These are phyloP conservation scores for Branchipolynoe longqiensis DNA, from an alignment of 2,888 invertebrate species.

Conservation along the genomic window DNA sequence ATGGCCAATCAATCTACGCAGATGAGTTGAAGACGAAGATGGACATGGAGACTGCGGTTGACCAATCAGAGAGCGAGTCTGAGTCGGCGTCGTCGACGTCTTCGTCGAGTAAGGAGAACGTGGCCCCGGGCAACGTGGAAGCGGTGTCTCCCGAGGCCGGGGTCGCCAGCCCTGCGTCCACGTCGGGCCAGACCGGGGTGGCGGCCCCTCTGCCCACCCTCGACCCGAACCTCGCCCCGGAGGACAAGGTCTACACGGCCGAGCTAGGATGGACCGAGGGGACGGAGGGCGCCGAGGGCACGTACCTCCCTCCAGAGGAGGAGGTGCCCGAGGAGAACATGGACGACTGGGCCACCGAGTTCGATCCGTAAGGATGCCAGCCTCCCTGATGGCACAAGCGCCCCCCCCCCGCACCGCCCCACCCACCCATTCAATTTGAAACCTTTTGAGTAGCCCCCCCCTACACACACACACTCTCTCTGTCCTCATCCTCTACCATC, in stretches of 20 bases:
- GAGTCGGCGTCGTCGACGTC: slow-evolving; percentile 68
- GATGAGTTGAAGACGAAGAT: neutral
- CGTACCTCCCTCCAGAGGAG: slow-evolving; percentile 67
- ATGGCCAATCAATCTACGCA: too few species aligned
- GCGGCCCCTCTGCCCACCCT: slow-evolving; percentile 35
- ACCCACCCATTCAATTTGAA: too few species aligned
- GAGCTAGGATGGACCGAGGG: slow-evolving; percentile 22
- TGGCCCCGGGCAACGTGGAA: slow-evolving; percentile 69
- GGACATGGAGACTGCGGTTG: slow-evolving; percentile 45
- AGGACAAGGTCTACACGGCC: slow-evolving; percentile 46
- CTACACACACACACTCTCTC: too few species aligned
- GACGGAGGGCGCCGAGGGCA: slow-evolving; percentile 13
- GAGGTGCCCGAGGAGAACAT: slow-evolving; percentile 79
- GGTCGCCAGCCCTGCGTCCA: slow-evolving; percentile 63
- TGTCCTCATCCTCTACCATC: too few species aligned
- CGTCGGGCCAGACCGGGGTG: neutral
- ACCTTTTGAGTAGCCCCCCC: too few species aligned
- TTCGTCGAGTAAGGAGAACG: slow-evolving; percentile 75
- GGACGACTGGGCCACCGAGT: slow-evolving; percentile 87
- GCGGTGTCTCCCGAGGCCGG: neutral
- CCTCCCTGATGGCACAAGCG: too few species aligned
- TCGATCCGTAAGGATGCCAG: slow-evolving; percentile 86
- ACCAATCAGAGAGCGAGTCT: slow-evolving; percentile 66
- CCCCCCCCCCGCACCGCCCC: too few species aligned
- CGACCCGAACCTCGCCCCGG: slow-evolving; percentile 34